Conservation (phyloP, 2,888 invertebrate species). For the Pachydiplax longipennis region DNA sequence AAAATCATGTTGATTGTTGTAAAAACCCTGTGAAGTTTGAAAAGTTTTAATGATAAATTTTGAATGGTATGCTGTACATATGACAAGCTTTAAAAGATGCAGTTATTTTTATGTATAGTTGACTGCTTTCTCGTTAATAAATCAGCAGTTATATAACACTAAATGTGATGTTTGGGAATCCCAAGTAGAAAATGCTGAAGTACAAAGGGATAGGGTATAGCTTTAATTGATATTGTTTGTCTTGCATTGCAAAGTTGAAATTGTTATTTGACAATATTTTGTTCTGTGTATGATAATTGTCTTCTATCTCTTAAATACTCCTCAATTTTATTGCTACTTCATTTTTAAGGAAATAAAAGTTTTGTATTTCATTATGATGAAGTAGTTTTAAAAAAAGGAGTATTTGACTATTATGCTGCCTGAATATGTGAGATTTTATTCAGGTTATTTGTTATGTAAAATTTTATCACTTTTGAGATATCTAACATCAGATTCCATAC, state of each 20-base stretch:
- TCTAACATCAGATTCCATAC: no score
- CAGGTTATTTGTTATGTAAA: no score
- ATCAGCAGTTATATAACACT: slow-evolving; percentile 29
- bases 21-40: slow-evolving; percentile 36
- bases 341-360: neutral
- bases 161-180: slow-evolving; percentile 27
- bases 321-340: neutral
- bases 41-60: slow-evolving; percentile 39
- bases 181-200: slow-evolving; percentile 18
- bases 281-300: neutral
- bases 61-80: slow-evolving; percentile 41
- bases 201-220: slow-evolving; percentile 25
- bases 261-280: slow-evolving; percentile 1
- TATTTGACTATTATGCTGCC: no score
- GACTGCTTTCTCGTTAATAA: slow-evolving; percentile 46
- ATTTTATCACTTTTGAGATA: no score
- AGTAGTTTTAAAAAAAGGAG: no score
- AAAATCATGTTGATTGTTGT: slow-evolving; percentile 42
- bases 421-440: no score
- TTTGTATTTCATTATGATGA: neutral
- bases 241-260: slow-evolving; percentile 7
- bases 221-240: slow-evolving; percentile 13
- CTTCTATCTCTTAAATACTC: neutral
- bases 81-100: slow-evolving; percentile 31
- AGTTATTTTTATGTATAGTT: slow-evolving; percentile 46